Conservation (phyloP, 64 coral and sea anemone genomes). For the Acropora tenuis region DNA sequence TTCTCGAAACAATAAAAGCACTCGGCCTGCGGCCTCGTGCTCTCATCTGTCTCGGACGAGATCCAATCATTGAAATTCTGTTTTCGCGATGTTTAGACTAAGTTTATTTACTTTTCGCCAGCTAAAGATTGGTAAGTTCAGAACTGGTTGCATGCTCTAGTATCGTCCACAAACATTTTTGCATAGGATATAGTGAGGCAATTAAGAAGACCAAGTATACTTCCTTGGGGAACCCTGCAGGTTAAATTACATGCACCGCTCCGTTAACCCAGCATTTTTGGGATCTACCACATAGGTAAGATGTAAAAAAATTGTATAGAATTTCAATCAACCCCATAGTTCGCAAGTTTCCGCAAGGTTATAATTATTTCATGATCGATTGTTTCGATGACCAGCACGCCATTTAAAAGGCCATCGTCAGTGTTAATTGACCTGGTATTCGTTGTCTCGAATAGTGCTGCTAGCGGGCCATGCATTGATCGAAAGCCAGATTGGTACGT, state of each 20-base stretch:
- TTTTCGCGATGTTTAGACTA: slow-evolving; percentile 32
- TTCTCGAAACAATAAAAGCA: background rate
- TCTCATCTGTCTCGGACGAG: slow-evolving; percentile 27
- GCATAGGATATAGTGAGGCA: background rate
- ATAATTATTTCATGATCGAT: background rate
- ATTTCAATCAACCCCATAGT: background rate
- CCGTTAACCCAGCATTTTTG: no score
- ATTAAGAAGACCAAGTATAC: no score
- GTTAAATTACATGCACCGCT: no score
- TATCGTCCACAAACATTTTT: slow-evolving; percentile 20
- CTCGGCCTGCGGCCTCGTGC: no score
- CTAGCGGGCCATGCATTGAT: no score
- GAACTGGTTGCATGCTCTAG: no score
- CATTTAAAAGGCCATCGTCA: slow-evolving; percentile 39
- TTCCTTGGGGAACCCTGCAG: no score
- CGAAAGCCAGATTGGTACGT: no score
- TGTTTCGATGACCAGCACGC: slow-evolving; percentile 32
- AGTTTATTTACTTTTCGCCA: slow-evolving; percentile 11
- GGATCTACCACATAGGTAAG: background rate
- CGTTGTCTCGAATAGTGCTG: no score
- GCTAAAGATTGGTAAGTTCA: background rate
- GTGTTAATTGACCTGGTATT: no score
- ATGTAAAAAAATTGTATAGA: background rate
- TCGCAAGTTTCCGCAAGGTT: no score
- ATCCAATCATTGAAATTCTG: background rate